A percentile compares a stretch with the other conserved stretches of the same genome.
Evolutionary conservation across 2,113 vertebrate species (phyloP).

Genomic region (Centropus unirufus): DNA sequence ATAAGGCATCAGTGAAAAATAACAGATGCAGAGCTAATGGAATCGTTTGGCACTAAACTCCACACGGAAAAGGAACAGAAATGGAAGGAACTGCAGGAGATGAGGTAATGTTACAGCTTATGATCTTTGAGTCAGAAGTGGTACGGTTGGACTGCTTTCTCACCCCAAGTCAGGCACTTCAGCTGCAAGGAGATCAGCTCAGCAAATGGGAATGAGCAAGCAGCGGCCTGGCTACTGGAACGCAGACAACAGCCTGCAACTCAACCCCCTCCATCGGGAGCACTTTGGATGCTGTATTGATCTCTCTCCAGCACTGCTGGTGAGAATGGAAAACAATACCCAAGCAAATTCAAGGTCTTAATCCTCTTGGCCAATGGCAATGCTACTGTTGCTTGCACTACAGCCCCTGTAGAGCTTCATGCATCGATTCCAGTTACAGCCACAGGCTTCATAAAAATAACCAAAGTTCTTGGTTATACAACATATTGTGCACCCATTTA

Average conservation of each 20-base stretch:
- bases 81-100: background rate
- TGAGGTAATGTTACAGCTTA: slow-evolving; percentile 29
- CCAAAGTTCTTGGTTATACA: background rate
- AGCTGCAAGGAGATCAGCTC: background rate
- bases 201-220: background rate
- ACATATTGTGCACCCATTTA: background rate
- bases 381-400: too few species aligned
- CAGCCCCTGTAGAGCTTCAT: background rate
- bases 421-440: background rate
- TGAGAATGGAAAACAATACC: background rate
- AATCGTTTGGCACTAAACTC: background rate
- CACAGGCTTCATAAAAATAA: background rate
- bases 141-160: background rate
- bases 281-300: background rate
- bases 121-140: slow-evolving; percentile 16
- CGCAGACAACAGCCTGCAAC: background rate
- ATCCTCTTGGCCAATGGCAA: background rate
- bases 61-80: background rate
- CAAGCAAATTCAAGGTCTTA: background rate
- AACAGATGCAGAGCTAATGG: background rate
- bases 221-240: background rate
- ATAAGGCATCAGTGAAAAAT: background rate
- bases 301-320: background rate
- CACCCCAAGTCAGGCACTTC: background rate
- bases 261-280: background rate